phyloP scores from a whole-genome alignment of 2,113 vertebrate species.

The Ptilonorhynchus violaceus region DNA sequence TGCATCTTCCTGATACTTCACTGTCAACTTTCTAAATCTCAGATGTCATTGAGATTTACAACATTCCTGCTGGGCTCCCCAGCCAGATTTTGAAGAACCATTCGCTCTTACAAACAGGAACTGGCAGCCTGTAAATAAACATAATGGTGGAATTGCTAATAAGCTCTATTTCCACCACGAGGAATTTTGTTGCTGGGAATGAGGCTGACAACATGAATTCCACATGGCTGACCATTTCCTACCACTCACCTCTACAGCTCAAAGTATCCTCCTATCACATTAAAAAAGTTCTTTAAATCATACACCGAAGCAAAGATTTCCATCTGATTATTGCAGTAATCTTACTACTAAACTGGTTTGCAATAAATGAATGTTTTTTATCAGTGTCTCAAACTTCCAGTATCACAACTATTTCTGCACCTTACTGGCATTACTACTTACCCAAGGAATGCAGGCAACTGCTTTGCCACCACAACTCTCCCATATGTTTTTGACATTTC shows the following conservation, averaged over 20 bases:
- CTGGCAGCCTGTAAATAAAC: constrained; percentile 57
- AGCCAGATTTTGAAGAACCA: constrained; percentile 12
- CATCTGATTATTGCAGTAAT: not conserved
- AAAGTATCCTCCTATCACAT: not conserved
- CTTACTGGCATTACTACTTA: not conserved
- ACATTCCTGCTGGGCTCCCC: not conserved
- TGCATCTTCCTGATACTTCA: not conserved
- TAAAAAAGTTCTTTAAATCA: not conserved
- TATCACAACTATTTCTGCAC: not conserved
- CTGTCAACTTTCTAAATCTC: constrained; percentile 38
- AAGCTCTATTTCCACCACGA: not conserved
- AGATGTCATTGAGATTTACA: constrained; percentile 25
- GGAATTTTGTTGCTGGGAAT: not conserved
- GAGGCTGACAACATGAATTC: not conserved
- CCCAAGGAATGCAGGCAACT: not conserved
- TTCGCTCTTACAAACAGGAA: not conserved
- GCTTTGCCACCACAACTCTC: not conserved
- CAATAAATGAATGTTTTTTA: not conserved
- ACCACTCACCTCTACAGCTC: not conserved
- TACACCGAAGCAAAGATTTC: not conserved
- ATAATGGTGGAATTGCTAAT: constrained; percentile 39
- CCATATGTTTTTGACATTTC: not conserved
- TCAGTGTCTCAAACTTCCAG: not conserved
- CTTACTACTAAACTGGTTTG: not conserved
- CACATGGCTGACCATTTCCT: not conserved